Conservation (phyloP, 2,113 vertebrate species). For the Spizaetus ornatus region DNA sequence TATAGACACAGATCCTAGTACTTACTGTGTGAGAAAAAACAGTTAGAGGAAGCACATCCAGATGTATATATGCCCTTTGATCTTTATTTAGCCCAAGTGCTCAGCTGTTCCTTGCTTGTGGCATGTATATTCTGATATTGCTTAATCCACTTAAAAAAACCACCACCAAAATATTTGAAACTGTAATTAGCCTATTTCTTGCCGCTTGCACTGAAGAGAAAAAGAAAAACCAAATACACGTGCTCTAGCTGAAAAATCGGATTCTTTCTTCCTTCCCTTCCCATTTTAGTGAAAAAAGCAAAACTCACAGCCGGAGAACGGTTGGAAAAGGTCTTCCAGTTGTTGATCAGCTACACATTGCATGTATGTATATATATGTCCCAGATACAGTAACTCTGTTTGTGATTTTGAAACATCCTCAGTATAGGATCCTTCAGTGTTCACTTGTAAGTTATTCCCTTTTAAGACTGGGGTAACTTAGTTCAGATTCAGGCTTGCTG, state of each 20-base stretch:
- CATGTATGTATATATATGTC: neutral
- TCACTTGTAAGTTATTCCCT: neutral
- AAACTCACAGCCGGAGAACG: neutral
- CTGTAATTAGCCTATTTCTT: neutral
- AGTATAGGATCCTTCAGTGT: neutral
- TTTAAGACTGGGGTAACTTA: neutral
- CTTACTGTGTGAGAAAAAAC: neutral
- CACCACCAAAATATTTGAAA: neutral
- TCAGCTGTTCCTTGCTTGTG: neutral
- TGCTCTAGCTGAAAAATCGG: neutral
- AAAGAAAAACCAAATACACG: neutral
- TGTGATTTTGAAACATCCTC: neutral
- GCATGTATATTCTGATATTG: neutral
- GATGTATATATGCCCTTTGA: neutral
- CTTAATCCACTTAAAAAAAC: neutral
- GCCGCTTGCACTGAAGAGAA: neutral
- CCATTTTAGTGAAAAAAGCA: neutral
- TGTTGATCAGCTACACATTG: neutral
- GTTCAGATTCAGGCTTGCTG: neutral
- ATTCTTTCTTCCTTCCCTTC: neutral
- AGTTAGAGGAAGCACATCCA: neutral
- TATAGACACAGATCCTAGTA: neutral
- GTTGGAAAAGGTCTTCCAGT: neutral
- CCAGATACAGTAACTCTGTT: neutral
- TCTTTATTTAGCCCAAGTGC: neutral